Evolutionary conservation across 1,140 invertebrate species (phyloP).

Genomic region (Hylaeus volcanicus): DNA sequence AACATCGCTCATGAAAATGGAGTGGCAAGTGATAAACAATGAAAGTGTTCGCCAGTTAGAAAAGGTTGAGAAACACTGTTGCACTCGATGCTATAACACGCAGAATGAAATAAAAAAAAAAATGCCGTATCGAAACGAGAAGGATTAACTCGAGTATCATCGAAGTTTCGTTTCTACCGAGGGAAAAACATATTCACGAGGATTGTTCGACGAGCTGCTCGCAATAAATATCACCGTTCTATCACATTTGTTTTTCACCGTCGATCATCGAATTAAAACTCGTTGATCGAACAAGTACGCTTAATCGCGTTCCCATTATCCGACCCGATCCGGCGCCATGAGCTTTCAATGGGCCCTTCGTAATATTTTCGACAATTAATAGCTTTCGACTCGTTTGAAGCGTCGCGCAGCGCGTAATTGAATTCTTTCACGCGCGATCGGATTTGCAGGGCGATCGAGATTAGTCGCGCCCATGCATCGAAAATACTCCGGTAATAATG

Average conservation of each 20-base stretch:
- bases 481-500: background rate
- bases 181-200: constrained; percentile 16
- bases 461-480: background rate
- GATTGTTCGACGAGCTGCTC: constrained; percentile 21
- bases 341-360: background rate
- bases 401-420: background rate
- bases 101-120: too few relatives aligned
- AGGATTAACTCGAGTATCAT: constrained; percentile 1
- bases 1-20: too few relatives aligned
- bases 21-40: too few relatives aligned
- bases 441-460: background rate
- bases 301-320: constrained; percentile 36
- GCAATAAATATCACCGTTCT: constrained; percentile 17
- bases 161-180: constrained; percentile 14
- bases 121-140: background rate
- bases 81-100: too few relatives aligned
- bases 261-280: background rate
- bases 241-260: constrained; percentile 20
- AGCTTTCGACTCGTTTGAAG: constrained; percentile 21
- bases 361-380: constrained; percentile 32
- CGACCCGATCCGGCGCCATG: background rate
- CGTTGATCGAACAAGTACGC: background rate
- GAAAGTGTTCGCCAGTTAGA: too few relatives aligned
- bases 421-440: background rate
- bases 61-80: too few relatives aligned